Percentiles rank a stretch among this genome's conserved stretches.
Conservation (phyloP, 2,888 invertebrate species). For the Lypha dubia region DNA sequence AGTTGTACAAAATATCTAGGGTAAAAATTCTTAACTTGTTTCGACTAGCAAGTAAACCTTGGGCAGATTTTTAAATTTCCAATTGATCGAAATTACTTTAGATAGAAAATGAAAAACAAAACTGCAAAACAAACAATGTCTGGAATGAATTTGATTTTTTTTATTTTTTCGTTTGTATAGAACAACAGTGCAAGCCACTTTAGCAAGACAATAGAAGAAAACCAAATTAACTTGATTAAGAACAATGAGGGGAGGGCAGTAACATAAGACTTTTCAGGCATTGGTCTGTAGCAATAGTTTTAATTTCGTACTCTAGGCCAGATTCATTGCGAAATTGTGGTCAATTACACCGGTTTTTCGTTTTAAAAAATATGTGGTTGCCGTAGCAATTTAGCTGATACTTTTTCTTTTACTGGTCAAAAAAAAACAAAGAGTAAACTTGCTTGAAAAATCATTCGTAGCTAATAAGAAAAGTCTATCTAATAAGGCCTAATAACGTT, state of each 20-base stretch:
- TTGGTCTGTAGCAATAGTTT: neutral
- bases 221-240: slow-evolving; percentile 27
- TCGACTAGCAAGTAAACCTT: slow-evolving; percentile 10
- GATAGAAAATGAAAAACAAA: slow-evolving; percentile 10
- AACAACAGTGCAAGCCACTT: slow-evolving; percentile 6
- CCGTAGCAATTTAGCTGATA: too few relatives aligned
- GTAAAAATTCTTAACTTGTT: slow-evolving; percentile 5
- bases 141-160: slow-evolving; percentile 11
- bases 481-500: too few relatives aligned
- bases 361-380: too few relatives aligned
- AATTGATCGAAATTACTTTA: slow-evolving; percentile 4
- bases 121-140: slow-evolving; percentile 24
- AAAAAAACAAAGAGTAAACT: too few relatives aligned
- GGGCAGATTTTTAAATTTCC: slow-evolving; percentile 44
- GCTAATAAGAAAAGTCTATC: too few relatives aligned
- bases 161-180: too few relatives aligned
- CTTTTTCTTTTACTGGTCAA: too few relatives aligned
- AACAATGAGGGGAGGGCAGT: neutral
- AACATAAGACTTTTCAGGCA: neutral
- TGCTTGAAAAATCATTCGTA: too few relatives aligned
- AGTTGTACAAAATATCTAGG: neutral
- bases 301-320: neutral
- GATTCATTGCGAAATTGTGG: neutral
- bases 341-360: neutral
- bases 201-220: neutral